phyloP scores from a whole-genome alignment of 2,113 vertebrate genomes.

The Vidua chalybeata region DNA sequence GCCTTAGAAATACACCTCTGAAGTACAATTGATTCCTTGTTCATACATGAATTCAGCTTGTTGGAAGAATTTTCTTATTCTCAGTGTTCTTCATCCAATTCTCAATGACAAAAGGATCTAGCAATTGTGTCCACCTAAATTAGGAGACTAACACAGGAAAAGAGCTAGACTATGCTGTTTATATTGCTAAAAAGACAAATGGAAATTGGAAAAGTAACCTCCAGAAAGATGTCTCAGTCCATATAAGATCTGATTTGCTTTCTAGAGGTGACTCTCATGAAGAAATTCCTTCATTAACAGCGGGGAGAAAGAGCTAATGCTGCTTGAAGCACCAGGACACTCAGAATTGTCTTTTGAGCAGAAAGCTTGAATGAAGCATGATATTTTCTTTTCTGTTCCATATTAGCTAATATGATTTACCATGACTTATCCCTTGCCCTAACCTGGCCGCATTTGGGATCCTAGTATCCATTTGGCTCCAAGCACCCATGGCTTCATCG shows the following conservation, averaged over 20 bases:
- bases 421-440: neutral
- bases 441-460: neutral
- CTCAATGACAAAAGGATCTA: neutral
- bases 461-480: neutral
- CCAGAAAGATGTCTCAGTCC: neutral
- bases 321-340: neutral
- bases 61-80: neutral
- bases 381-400: neutral
- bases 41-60: conserved; percentile 1
- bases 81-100: neutral
- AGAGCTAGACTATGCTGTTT: neutral
- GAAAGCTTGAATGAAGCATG: neutral
- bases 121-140: neutral
- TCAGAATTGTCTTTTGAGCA: neutral
- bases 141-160: neutral
- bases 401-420: neutral
- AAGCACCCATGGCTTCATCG: neutral
- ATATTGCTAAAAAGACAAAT: neutral
- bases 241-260: neutral
- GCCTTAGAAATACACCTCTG: neutral
- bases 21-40: conserved; percentile 22
- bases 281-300: neutral
- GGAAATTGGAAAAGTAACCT: neutral
- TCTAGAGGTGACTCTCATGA: neutral
- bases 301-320: neutral